Evolutionary conservation across 2,888 invertebrate genomes (phyloP).

Genomic region (Trissolcus brochymenae): DNA sequence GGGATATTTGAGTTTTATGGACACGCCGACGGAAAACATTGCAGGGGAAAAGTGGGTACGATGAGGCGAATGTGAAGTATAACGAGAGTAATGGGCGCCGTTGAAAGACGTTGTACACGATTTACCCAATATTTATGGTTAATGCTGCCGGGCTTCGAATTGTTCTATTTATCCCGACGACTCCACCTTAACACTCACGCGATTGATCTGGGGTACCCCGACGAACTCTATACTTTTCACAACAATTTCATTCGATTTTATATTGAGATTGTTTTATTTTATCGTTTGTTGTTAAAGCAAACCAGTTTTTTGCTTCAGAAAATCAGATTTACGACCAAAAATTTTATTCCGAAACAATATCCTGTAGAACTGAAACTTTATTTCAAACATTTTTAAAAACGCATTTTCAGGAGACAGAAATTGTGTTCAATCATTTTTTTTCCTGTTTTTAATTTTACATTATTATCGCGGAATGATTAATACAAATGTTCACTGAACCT

Average conservation of each 20-base stretch:
- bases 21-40: conserved; percentile 50
- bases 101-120: conserved; percentile 51
- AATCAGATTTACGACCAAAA: too few species aligned
- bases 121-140: conserved; percentile 43
- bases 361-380: too few species aligned
- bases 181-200: conserved; percentile 10
- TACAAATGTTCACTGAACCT: too few species aligned
- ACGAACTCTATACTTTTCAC: not conserved
- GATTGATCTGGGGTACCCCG: conserved; percentile 13
- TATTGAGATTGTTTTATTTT: conserved; percentile 2
- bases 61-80: conserved; percentile 45
- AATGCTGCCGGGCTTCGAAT: conserved; percentile 32
- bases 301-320: too few species aligned
- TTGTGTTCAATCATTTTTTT: too few species aligned
- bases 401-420: too few species aligned
- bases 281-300: not conserved
- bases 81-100: conserved; percentile 47
- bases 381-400: too few species aligned
- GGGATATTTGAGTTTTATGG: conserved; percentile 55
- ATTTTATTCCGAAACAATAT: too few species aligned
- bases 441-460: too few species aligned
- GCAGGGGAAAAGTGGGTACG: conserved; percentile 42
- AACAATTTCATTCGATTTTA: conserved; percentile 2
- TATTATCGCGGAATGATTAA: too few species aligned
- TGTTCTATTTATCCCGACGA: conserved; percentile 48